Evolutionary conservation across 1,140 invertebrate genomes (phyloP).

Genomic region (Arion vulgaris): DNA sequence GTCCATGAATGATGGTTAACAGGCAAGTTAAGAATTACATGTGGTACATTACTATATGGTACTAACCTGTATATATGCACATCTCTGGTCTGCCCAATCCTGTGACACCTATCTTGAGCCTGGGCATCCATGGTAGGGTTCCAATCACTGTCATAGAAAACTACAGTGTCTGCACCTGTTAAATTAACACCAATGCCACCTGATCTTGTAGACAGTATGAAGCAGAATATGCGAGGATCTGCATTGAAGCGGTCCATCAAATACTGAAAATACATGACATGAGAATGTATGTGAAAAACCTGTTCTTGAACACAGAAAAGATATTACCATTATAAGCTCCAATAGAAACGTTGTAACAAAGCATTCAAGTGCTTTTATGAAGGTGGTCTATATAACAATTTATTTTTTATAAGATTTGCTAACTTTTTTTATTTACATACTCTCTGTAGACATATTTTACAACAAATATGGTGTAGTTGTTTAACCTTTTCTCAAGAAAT

Average conservation of each 20-base stretch:
- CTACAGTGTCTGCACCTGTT: constrained; percentile 98
- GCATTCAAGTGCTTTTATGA: too few species aligned
- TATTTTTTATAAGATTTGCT: too few species aligned
- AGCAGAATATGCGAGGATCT: constrained; percentile 95
- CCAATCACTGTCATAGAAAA: constrained; percentile 99
- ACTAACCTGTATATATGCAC: constrained; percentile 95
- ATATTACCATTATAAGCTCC: background rate
- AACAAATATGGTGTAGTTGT: too few species aligned
- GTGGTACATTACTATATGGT: background rate
- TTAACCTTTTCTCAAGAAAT: too few species aligned
- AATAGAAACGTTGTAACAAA: background rate
- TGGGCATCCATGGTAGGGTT: constrained; percentile 99
- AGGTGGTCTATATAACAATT: too few species aligned
- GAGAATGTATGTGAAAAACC: background rate
- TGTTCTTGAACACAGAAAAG: background rate
- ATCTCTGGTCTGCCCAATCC: constrained; percentile 99
- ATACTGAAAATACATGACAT: constrained; percentile 70
- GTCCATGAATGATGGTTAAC: too few species aligned
- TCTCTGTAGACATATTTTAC: too few species aligned
- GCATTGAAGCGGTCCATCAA: constrained; percentile 97
- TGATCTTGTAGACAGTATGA: constrained; percentile 97
- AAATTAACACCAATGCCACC: constrained; percentile 99
- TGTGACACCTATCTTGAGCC: constrained; percentile 97
- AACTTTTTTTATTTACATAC: too few species aligned
- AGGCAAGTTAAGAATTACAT: background rate